These are phyloP conservation scores for Chymomyza costata DNA, from an alignment of 1,140 invertebrate species.

Conservation along the genomic window DNA sequence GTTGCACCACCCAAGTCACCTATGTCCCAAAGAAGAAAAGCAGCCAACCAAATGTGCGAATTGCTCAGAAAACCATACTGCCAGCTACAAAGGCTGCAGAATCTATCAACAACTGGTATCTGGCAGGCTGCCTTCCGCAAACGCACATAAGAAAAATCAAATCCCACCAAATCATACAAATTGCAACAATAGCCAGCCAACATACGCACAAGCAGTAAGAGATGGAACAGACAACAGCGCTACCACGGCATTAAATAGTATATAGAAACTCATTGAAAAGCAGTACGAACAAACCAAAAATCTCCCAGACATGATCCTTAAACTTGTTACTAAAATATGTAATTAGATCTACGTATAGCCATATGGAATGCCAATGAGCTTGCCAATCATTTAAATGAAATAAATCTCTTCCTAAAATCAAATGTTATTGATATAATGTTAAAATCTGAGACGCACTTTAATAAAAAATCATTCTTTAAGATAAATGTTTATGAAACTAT, in stretches of 20 bases:
- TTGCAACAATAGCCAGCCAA: not conserved
- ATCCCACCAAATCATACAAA: not conserved
- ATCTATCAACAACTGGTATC: slow-evolving; percentile 10
- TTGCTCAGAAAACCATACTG: slow-evolving; percentile 64
- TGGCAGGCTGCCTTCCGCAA: not conserved
- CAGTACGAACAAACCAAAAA: slow-evolving; percentile 3
- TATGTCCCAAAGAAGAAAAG: slow-evolving; percentile 23
- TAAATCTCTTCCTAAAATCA: slow-evolving; percentile 4
- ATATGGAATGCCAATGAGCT: slow-evolving; percentile 24
- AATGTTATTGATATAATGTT: slow-evolving; percentile 16
- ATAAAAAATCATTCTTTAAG: slow-evolving; percentile 30
- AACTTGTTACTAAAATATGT: slow-evolving; percentile 14
- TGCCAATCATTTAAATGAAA: slow-evolving; percentile 9
- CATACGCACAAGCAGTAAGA: not conserved
- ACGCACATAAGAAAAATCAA: not conserved
- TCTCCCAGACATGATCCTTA: slow-evolving; percentile 13
- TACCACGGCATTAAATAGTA: not conserved
- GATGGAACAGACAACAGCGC: not conserved
- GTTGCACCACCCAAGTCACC: slow-evolving; percentile 50
- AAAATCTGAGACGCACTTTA: slow-evolving; percentile 20
- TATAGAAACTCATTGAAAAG: not conserved
- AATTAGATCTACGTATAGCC: slow-evolving; percentile 16
- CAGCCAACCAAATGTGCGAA: slow-evolving; percentile 55
- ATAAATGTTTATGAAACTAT: slow-evolving; percentile 2
- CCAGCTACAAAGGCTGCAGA: slow-evolving; percentile 41